phyloP scores from a whole-genome alignment of 1,140 invertebrate genomes.

The Sarcophaga peregrina region DNA sequence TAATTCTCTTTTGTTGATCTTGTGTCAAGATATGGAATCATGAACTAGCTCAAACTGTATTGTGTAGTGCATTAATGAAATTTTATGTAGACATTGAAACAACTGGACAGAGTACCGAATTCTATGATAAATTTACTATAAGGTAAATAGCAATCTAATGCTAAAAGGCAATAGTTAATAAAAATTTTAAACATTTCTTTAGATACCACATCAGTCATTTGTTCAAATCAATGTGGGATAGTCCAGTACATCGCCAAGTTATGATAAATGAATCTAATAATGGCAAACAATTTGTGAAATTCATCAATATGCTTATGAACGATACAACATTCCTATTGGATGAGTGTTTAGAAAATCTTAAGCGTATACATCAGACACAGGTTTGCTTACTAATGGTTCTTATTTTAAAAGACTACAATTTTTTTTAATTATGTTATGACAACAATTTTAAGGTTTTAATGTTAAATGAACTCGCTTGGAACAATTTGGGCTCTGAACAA shows the following conservation, averaged over 20 bases:
- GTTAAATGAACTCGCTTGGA: conserved; percentile 77
- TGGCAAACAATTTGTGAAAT: conserved; percentile 95
- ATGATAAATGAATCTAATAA: conserved; percentile 85
- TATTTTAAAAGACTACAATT: background rate
- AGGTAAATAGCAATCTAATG: conserved; percentile 66
- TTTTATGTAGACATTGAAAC: conserved; percentile 99
- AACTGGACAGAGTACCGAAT: conserved; percentile 96
- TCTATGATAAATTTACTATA: conserved; percentile 99
- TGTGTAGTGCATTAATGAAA: conserved; percentile 93
- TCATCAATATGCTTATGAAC: conserved; percentile 99
- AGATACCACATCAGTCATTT: conserved; percentile 96
- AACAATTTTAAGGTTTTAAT: conserved; percentile 69
- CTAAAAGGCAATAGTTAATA: background rate
- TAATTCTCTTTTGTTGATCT: background rate
- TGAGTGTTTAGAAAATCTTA: conserved; percentile 94
- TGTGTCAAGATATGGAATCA: conserved; percentile 81
- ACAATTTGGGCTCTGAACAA: conserved; percentile 75
- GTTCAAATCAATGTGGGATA: conserved; percentile 88
- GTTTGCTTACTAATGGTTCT: conserved; percentile 65
- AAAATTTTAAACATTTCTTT: conserved; percentile 43
- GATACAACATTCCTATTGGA: conserved; percentile 98
- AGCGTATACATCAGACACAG: conserved; percentile 95
- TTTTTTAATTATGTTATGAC: background rate
- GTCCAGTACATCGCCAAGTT: conserved; percentile 73
- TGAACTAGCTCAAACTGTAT: conserved; percentile 81